These are phyloP conservation scores for Epizoanthus rinbou DNA, from an alignment of 92 coral and sea anemone genomes.

Conservation along the genomic window DNA sequence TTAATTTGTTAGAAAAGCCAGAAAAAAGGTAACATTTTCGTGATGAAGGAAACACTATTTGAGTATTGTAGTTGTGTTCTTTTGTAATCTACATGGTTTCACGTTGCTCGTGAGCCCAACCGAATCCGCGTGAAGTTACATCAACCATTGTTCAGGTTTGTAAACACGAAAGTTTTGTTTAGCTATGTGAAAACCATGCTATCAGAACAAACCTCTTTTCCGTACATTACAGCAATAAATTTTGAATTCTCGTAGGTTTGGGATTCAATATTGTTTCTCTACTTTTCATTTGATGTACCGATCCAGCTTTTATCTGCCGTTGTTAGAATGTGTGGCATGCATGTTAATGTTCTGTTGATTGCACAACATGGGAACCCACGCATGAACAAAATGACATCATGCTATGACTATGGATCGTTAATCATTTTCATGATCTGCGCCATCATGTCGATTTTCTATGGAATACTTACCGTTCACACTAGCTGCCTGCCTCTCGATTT, in stretches of 20 bases:
- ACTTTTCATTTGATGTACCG: background rate
- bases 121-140: too few relatives aligned
- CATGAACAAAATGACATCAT: constrained; percentile 25
- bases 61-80: too few relatives aligned
- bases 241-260: background rate
- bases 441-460: too few relatives aligned
- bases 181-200: background rate
- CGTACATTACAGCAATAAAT: background rate
- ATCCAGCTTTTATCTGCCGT: background rate
- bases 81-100: too few relatives aligned
- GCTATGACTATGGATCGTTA: background rate
- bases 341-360: background rate
- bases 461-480: background rate
- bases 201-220: background rate
- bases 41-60: too few relatives aligned
- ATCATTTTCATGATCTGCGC: background rate
- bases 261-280: background rate
- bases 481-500: background rate
- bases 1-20: too few relatives aligned
- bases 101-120: too few relatives aligned
- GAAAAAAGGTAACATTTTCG: too few relatives aligned
- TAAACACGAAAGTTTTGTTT: background rate
- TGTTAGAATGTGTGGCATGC: background rate
- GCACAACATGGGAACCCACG: background rate
- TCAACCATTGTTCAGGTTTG: too few relatives aligned